These are phyloP conservation scores for Cyrtodaria siliqua DNA, from an alignment of 2,888 invertebrate species.

Conservation along the genomic window DNA sequence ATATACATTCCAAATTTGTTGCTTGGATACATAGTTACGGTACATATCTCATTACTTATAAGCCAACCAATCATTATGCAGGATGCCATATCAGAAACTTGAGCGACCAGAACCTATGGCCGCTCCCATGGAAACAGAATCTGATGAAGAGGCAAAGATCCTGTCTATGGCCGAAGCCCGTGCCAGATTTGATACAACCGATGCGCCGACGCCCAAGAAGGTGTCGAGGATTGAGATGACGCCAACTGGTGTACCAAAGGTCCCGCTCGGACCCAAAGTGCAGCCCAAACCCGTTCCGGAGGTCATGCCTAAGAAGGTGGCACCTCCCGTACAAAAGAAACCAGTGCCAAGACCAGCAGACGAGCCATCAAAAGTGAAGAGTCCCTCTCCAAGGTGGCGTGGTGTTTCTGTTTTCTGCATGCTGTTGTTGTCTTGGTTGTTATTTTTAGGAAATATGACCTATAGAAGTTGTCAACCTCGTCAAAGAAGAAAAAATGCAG, in stretches of 20 bases:
- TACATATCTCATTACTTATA: neutral
- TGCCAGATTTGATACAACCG: constrained; percentile 68
- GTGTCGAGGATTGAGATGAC: constrained; percentile 57
- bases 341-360: constrained; percentile 32
- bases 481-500: no score
- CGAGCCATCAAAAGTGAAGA: constrained; percentile 42
- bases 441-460: no score
- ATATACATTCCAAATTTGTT: no score
- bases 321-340: constrained; percentile 52
- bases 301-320: constrained; percentile 51
- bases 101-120: constrained; percentile 53
- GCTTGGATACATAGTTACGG: no score
- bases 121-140: constrained; percentile 62
- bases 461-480: no score
- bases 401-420: neutral
- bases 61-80: constrained; percentile 6
- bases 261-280: constrained; percentile 4
- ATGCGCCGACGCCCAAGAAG: constrained; percentile 51
- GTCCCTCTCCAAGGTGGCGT: constrained; percentile 54
- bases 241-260: constrained; percentile 51
- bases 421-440: no score
- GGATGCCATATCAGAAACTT: constrained; percentile 48
- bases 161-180: constrained; percentile 76
- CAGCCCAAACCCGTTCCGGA: constrained; percentile 46
- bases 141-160: constrained; percentile 70